Conservation (phyloP, 30 jellyfish, hydroid and myxozoan genomes). For the Aurelia coerulea region DNA sequence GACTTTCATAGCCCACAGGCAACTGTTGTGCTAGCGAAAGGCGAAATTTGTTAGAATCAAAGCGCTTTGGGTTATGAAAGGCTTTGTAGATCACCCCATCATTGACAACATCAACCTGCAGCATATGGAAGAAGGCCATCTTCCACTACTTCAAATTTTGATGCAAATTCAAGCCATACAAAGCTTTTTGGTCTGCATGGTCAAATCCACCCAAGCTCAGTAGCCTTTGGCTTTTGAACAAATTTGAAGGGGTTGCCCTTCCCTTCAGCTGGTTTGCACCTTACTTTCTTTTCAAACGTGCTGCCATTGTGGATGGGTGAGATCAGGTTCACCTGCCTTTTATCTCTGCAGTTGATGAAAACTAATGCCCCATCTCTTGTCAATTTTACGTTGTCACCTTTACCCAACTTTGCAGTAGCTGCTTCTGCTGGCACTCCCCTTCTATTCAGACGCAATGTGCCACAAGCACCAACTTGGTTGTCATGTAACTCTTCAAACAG, state of each 20-base stretch:
- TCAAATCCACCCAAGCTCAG: constrained; percentile 50
- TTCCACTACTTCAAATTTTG: constrained; percentile 43
- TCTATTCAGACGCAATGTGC: too few relatives aligned
- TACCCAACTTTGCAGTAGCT: too few relatives aligned
- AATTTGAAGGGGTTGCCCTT: constrained; percentile 4
- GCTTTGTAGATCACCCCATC: constrained; percentile 41
- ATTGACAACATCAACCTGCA: constrained; percentile 32
- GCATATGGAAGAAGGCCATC: constrained; percentile 40
- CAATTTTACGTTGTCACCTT: too few relatives aligned
- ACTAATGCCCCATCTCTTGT: background rate
- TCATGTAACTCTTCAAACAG: too few relatives aligned
- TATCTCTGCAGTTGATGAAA: constrained; percentile 29
- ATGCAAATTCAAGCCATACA: constrained; percentile 1
- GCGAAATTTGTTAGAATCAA: background rate
- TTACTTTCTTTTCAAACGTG: constrained; percentile 15
- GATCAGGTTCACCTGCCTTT: constrained; percentile 9
- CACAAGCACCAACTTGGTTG: too few relatives aligned
- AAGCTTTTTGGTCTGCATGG: constrained; percentile 45
- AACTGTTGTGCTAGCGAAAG: background rate
- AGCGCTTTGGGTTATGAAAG: constrained; percentile 13
- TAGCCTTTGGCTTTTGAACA: constrained; percentile 8
- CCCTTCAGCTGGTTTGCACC: too few relatives aligned
- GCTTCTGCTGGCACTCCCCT: too few relatives aligned
- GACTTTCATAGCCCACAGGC: constrained; percentile 20
- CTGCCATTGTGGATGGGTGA: constrained; percentile 7